Evolutionary conservation across 2,113 vertebrate genomes (phyloP).

Genomic region (Pteruthius melanotis): DNA sequence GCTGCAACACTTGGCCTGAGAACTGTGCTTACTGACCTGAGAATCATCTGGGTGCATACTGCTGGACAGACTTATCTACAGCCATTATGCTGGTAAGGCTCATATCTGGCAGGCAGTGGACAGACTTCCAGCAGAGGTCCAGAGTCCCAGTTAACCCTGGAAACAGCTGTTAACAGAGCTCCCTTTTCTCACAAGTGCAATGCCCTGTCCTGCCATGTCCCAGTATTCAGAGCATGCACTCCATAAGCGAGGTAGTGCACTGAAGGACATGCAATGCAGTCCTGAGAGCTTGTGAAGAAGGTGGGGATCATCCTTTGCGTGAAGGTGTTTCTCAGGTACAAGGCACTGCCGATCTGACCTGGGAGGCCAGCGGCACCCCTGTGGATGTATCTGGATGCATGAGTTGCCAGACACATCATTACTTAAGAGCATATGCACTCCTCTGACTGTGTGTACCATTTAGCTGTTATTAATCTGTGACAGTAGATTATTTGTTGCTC

Average conservation of each 20-base stretch:
- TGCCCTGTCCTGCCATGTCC: background rate
- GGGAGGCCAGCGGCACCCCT: background rate
- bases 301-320: background rate
- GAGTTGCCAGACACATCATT: rapidly evolving
- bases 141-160: background rate
- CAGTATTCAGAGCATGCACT: rapidly evolving
- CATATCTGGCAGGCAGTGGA: background rate
- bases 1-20: background rate
- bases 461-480: background rate
- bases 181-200: background rate
- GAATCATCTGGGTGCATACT: background rate
- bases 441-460: background rate
- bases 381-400: background rate
- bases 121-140: background rate
- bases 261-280: background rate
- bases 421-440: background rate
- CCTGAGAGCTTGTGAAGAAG: background rate
- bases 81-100: background rate
- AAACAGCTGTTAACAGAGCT: background rate
- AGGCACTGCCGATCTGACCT: background rate
- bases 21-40: background rate
- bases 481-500: background rate
- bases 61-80: background rate
- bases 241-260: rapidly evolving
- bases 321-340: background rate